Evolutionary conservation across 2,888 invertebrate genomes (phyloP).

Genomic region (Dryocosmus kuriphilus): DNA sequence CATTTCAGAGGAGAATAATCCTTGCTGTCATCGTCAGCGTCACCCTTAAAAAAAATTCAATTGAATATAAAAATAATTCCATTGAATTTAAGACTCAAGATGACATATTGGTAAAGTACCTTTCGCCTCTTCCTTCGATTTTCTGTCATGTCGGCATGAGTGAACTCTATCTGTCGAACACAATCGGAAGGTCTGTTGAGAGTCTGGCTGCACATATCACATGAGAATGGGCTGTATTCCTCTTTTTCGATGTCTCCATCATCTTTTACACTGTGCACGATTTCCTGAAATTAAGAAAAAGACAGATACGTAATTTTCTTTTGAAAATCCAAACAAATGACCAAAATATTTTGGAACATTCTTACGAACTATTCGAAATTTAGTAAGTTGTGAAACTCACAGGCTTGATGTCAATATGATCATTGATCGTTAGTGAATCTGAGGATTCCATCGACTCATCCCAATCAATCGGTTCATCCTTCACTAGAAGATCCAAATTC

Average conservation of each 20-base stretch:
- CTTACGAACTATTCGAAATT: too few species aligned
- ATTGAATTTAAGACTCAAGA: too few species aligned
- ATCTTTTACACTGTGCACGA: constrained; percentile 77
- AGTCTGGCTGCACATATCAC: constrained; percentile 90
- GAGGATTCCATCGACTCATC: constrained; percentile 83
- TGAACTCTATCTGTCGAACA: constrained; percentile 89
- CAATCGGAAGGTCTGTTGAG: constrained; percentile 90
- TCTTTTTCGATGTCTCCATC: constrained; percentile 78
- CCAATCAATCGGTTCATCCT: constrained; percentile 87
- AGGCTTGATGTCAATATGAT: constrained; percentile 85
- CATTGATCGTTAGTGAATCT: constrained; percentile 83
- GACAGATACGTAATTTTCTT: too few species aligned
- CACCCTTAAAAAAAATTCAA: constrained; percentile 78
- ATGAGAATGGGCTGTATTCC: constrained; percentile 86
- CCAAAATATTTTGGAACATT: too few species aligned
- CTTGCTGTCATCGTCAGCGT: constrained; percentile 85
- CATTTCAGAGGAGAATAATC: constrained; percentile 86
- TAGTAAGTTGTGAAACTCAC: constrained; percentile 76
- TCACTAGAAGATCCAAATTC: constrained; percentile 75
- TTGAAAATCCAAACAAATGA: too few species aligned
- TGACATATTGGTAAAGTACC: constrained; percentile 64
- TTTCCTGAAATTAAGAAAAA: constrained; percentile 66
- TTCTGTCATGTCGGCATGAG: constrained; percentile 84
- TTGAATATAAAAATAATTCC: too few species aligned
- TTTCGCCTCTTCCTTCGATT: constrained; percentile 75